Evolutionary conservation across 92 coral and sea anemone species (phyloP), one percentile per base, ranked within the genome.

Genomic region (Palythoa grandis): DNA sequence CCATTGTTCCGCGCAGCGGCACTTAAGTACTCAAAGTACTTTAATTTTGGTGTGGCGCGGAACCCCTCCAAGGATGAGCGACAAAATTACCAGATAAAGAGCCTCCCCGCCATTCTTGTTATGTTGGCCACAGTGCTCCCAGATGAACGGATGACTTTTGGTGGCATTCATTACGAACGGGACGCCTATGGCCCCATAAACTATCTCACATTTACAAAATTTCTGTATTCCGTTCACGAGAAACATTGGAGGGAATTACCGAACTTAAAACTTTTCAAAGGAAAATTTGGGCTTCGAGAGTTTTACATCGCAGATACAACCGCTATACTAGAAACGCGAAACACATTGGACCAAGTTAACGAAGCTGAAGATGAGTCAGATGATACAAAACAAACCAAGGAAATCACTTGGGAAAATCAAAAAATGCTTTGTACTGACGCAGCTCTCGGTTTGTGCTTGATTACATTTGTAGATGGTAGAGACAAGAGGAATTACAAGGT

Each of bases 161-260:
- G 94, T 60, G 92, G 95, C 4, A 79, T 95, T 56, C 90, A 87
- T 11, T 96, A 93, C 73, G 94, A 93, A n/a, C 48, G 77, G 19
- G 90, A 90, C 48, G 89, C 90, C 52, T 95, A 94, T 86, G 99
- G 99, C 10, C 89, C 86, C 8, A 85, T 95, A 43, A 93, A 85
- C 52, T 96, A 96, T 47, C 86, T 92, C 2, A 95, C 93, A 29
- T 83, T 96, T 13, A 85, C 96, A 35, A 93, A 86, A 52, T 96
- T 96, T 80, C 88, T 96, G 70, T 96, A 76, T 83, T 92, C 98
- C 3, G 98, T 92, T 12, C 99, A 96, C 88, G 94, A 95, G 68
- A 93, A 89, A 71, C 95, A 96, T 78, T 96, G 96, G 95, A 86
- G 76, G 35, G 95, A 95, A 13, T 83, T 92, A 7, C 95, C 99